Percentiles rank a stretch among this genome's conserved stretches.
Evolutionary conservation across 2,113 vertebrate species (phyloP).

Genomic region (Gnathonemus echidnorhynchus): DNA sequence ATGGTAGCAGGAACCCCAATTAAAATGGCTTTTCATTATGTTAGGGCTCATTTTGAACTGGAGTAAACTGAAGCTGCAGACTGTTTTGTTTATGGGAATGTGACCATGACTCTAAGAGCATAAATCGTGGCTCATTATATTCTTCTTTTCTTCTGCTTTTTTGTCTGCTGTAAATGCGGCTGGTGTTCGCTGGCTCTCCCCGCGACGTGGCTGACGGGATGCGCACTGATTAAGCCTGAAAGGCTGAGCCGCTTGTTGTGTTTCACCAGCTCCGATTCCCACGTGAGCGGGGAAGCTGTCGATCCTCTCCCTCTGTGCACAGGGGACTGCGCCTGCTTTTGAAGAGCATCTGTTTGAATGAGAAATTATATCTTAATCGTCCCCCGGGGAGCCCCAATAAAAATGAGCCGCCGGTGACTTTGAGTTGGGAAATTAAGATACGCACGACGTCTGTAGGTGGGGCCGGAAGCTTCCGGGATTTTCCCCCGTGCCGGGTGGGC

Average conservation of each 20-base stretch:
- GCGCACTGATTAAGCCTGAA: slow-evolving; percentile 1
- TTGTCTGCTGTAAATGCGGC: neutral
- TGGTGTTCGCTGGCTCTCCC: neutral
- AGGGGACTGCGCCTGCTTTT: slow-evolving; percentile 10
- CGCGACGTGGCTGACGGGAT: neutral
- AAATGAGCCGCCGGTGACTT: slow-evolving; percentile 14
- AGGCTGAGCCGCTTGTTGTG: neutral
- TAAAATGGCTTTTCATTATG: slow-evolving; percentile 1
- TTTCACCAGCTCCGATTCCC: slow-evolving; percentile 12
- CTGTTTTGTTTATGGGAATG: slow-evolving; percentile 4
- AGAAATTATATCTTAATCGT: slow-evolving; percentile 30
- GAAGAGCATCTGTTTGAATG: slow-evolving; percentile 28
- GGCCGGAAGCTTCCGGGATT: neutral
- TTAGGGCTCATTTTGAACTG: neutral
- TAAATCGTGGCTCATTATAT: neutral
- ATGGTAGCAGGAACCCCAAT: neutral
- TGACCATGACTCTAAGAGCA: neutral
- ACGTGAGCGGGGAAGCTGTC: slow-evolving; percentile 5
- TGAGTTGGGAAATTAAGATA: slow-evolving; percentile 19
- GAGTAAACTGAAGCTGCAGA: neutral
- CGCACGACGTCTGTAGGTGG: neutral
- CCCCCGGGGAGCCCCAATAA: slow-evolving; percentile 20
- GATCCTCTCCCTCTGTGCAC: slow-evolving; percentile 13
- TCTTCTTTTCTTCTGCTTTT: neutral
- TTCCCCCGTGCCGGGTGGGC: too few species aligned